Conservation (phyloP, 2,888 invertebrate genomes). For the Andrena dorsata region DNA sequence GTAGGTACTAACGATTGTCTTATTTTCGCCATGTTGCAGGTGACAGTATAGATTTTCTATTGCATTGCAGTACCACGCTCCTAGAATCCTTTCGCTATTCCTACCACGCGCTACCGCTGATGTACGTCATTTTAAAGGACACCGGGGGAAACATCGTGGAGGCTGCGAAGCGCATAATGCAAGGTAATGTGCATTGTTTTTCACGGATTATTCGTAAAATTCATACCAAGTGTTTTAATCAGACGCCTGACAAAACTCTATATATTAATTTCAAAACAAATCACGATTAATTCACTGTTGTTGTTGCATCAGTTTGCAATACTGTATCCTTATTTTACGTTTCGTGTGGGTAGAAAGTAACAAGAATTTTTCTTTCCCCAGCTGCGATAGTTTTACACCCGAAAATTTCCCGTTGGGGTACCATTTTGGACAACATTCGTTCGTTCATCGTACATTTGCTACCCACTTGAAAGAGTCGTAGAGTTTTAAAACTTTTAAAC, state of each 20-base stretch:
- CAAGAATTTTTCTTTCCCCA: slow-evolving; percentile 33
- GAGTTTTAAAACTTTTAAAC: neutral
- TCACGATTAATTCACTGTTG: neutral
- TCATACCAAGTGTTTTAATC: neutral
- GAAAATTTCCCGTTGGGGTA: slow-evolving; percentile 44
- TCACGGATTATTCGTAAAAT: neutral
- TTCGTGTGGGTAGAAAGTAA: slow-evolving; percentile 31
- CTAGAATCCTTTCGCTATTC: slow-evolving; percentile 89
- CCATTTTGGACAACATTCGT: slow-evolving; percentile 22
- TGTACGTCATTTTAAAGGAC: slow-evolving; percentile 92
- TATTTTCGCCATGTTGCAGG: slow-evolving; percentile 37
- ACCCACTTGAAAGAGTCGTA: slow-evolving; percentile 23
- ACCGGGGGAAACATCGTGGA: slow-evolving; percentile 91
- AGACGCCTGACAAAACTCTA: neutral
- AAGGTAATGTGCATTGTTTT: slow-evolving; percentile 86
- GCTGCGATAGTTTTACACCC: slow-evolving; percentile 26
- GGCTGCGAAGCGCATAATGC: slow-evolving; percentile 91
- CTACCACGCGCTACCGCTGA: slow-evolving; percentile 92
- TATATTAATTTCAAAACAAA: neutral
- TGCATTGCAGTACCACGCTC: slow-evolving; percentile 90
- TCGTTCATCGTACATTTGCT: slow-evolving; percentile 36
- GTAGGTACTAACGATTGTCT: neutral
- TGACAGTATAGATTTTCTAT: slow-evolving; percentile 85
- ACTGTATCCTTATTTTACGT: neutral
- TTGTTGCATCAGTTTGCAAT: neutral